These are phyloP conservation scores for Agraylea sexmaculata DNA, from an alignment of 1,140 invertebrate species.

Conservation along the genomic window DNA sequence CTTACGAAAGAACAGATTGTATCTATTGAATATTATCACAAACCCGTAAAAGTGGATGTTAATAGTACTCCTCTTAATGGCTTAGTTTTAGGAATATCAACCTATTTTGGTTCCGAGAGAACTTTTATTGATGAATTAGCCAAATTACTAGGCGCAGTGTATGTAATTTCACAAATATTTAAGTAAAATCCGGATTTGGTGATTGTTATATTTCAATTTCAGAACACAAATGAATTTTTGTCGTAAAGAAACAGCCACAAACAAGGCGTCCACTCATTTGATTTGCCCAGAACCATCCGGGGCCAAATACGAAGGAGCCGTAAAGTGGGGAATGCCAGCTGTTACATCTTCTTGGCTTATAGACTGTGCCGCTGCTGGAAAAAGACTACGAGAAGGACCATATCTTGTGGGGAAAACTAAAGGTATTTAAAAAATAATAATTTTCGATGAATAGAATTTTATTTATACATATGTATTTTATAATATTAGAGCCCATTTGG, in stretches of 20 bases:
- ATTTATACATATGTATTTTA: background rate
- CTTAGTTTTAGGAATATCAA: slow-evolving; percentile 67
- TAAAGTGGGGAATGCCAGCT: slow-evolving; percentile 71
- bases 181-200: no score
- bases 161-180: slow-evolving; percentile 31
- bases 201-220: no score
- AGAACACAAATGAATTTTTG: slow-evolving; percentile 36
- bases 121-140: slow-evolving; percentile 57
- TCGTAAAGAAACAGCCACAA: slow-evolving; percentile 30
- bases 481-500: slow-evolving; percentile 12
- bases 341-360: slow-evolving; percentile 67
- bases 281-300: slow-evolving; percentile 59
- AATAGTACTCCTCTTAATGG: slow-evolving; percentile 45
- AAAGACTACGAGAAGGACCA: slow-evolving; percentile 40
- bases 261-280: slow-evolving; percentile 59
- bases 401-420: slow-evolving; percentile 49
- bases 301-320: slow-evolving; percentile 70
- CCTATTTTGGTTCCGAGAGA: slow-evolving; percentile 57
- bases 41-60: slow-evolving; percentile 27
- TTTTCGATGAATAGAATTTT: background rate
- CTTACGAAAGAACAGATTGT: slow-evolving; percentile 31
- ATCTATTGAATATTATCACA: slow-evolving; percentile 34
- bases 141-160: slow-evolving; percentile 57
- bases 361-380: slow-evolving; percentile 47
- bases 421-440: slow-evolving; percentile 21